Conservation (phyloP, 2,888 invertebrate genomes). For the Cylloceria caligata region DNA sequence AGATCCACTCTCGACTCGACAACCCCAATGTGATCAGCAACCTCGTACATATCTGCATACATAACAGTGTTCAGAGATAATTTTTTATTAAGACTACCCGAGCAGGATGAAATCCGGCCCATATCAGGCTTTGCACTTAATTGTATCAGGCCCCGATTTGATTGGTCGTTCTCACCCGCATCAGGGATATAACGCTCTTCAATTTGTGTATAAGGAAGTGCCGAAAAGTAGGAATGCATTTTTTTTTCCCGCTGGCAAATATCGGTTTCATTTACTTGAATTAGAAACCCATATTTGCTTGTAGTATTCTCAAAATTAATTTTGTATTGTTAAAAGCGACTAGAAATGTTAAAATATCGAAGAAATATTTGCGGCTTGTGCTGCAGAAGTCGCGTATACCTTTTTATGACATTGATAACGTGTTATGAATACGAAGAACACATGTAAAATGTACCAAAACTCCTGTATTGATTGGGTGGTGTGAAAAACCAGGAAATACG, state of each 20-base stretch:
- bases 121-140: too few relatives aligned
- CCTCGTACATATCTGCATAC: neutral
- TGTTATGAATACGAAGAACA: neutral
- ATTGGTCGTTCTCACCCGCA: neutral
- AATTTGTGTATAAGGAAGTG: too few relatives aligned
- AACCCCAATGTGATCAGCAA: too few relatives aligned
- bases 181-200: too few relatives aligned
- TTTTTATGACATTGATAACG: conserved; percentile 9
- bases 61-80: neutral
- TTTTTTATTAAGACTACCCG: neutral
- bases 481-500: neutral
- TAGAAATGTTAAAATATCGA: neutral
- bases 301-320: neutral
- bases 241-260: too few relatives aligned
- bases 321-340: neutral
- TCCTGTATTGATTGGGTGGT: neutral
- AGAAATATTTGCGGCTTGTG: neutral
- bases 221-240: neutral
- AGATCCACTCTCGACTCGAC: neutral
- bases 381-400: neutral
- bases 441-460: neutral
- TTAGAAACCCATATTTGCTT: neutral
- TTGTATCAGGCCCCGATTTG: too few relatives aligned
- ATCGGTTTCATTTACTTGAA: too few relatives aligned
- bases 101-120: too few relatives aligned